Base-by-base conservation (phyloP, 2,888 invertebrate genomes). In the Pandemis heparana region DNA sequence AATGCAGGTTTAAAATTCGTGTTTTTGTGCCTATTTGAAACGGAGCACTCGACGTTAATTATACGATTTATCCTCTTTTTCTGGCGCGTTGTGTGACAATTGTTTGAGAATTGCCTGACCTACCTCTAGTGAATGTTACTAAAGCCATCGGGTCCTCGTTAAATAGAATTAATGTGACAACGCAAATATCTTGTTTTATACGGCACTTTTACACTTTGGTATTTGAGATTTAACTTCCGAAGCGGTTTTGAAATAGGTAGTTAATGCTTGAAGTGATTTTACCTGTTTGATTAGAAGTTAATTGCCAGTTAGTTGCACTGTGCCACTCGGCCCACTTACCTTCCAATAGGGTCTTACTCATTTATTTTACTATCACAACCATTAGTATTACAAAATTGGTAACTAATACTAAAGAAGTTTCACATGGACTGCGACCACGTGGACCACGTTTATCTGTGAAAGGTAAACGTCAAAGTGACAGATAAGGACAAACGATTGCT, bases 1-100 rank as follows among this genome's bases (percentile, higher is more conserved):
- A 77, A 65, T 74, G 56, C 61, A 32, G 48, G 41, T 43, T 73
- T 70, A 32, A 14, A 18, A 51, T 9, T 39, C 46, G 16, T 48
- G 59, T 64, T 64, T 68, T 69, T 5, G 23, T 64, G 51, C 63
- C 41, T 39, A 68, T 73, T 64, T 73, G 32, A 69, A 73, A 48
- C 64, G 48, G 68, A 18, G 62, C 67, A 60, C 62, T 63, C 48
- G 73, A 64, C 48, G 63, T 69, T 63, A 68, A 73, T 64, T 59
- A 63, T 64, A n/a, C 41, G 48, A 73, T 73, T 73, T 64, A 68
- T 73, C 62, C 62, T 56, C 12, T 48, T 56, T 46, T 59, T 56
- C 56, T 43, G 32, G 38, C 56, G 48, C 65, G 10, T 60, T 71
- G 43, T 39, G 65, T 18, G 23, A 63, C 67, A 68, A 46, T 67